Percentiles rank a stretch among this genome's conserved stretches.
Evolutionary conservation across 2,797 vertebrate species (phyloP).

Genomic region (Poecilia picta): DNA sequence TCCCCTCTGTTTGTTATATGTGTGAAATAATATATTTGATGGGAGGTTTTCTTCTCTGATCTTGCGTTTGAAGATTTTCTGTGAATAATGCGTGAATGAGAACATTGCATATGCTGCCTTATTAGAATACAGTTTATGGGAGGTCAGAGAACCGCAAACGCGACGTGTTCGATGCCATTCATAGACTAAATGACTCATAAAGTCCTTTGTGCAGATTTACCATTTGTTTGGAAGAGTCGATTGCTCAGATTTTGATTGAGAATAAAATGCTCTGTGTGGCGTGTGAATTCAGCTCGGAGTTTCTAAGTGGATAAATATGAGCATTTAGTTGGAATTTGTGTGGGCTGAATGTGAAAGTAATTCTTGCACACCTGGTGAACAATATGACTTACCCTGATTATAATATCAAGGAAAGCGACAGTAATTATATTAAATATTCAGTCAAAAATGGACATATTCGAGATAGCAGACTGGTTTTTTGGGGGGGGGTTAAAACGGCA

Average conservation of each 20-base stretch:
- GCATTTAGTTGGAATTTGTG: not conserved
- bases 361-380: not conserved
- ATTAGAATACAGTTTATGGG: not conserved
- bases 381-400: not conserved
- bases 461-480: not conserved
- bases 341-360: not conserved
- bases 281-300: not conserved
- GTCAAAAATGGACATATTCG: not conserved
- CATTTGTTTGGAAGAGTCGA: not conserved
- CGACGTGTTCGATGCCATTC: not conserved
- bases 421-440: not conserved
- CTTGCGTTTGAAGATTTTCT: not conserved
- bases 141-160: not conserved
- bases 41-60: not conserved
- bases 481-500: not conserved
- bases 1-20: not conserved
- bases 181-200: not conserved
- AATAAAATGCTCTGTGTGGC: not conserved
- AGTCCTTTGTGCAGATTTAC: not conserved
- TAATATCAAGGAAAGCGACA: not conserved
- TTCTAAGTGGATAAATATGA: not conserved
- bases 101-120: not conserved
- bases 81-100: not conserved
- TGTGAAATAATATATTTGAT: not conserved
- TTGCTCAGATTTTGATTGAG: not conserved